Base-by-base conservation (phyloP, 92 coral and sea anemone species). In the Paramuricea clavata region DNA sequence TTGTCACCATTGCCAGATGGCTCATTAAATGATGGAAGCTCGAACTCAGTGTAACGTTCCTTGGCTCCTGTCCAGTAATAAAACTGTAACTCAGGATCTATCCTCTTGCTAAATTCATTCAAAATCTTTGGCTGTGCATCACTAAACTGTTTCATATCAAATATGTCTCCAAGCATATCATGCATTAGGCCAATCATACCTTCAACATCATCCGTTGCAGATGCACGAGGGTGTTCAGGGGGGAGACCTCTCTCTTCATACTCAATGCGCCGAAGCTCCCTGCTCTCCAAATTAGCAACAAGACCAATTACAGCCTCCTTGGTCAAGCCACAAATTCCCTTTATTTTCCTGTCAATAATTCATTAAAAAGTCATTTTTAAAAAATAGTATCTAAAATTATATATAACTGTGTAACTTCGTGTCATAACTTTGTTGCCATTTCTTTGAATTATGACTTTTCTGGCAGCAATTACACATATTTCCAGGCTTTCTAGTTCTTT, bases 151-250 rank as follows among this genome's bases (percentile, higher is more conserved):
- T 90, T 92, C 17, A 92, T 75, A 36, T 85, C 86, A 76, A 92
- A 87, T 6, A 90, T 78, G 9, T 73, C 87, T 8, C 91, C 93
- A 16, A 92, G 85, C 86, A 89, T 74, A 61, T 92, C 91, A 57
- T 92, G 93, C 13, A 84, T 73, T 1, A 90, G 81, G 6, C 90
- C 91, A 7, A 89, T 67, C 11, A 92, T 69, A 12, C 93, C 93
- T 68, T 92, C 90, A 4, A 92, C 95, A 73, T 90, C 90, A 83
- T 92, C 93, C 3, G 93, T 92, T 39, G 88, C 83, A 2, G 91
- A 92, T 10, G 95, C 86, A 13, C 93, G 49, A 0, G 93, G 95
- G 70, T 92, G 95, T 69, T 92, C 90, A 8, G 88, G 90, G 75
- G 90, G 91, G 8, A 92, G 81, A 31, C 86, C 93, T 60, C 88